Evolutionary conservation across 2,888 invertebrate genomes (phyloP).

Genomic region (Nebria salina): DNA sequence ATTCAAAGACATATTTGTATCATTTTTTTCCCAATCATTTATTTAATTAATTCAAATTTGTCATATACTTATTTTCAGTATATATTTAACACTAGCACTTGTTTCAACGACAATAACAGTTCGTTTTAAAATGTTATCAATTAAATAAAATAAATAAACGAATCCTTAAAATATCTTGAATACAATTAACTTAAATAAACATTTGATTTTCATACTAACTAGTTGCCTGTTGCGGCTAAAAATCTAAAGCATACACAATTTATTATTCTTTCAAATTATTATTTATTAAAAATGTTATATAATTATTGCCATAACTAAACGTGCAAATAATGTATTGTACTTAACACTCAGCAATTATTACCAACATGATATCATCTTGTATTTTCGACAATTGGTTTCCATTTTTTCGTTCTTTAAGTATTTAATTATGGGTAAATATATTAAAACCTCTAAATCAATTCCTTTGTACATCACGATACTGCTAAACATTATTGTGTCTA

Average conservation of each 20-base stretch:
- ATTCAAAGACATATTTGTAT: no score
- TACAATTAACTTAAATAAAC: no score
- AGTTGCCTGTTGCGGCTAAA: no score
- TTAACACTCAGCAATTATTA: conserved; percentile 9
- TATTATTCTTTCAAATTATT: background rate
- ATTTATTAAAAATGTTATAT: background rate
- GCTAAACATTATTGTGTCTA: conserved; percentile 30
- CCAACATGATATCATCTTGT: conserved; percentile 36
- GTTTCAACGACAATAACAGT: no score
- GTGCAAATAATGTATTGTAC: background rate
- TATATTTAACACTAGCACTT: no score
- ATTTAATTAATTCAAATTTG: no score
- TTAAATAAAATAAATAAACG: no score
- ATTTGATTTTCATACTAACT: no score
- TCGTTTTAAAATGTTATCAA: no score
- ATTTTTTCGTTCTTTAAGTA: conserved; percentile 18
- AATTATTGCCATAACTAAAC: background rate
- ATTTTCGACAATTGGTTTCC: conserved; percentile 26
- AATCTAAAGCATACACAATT: background rate
- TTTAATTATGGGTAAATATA: conserved; percentile 34
- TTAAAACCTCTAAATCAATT: conserved; percentile 27
- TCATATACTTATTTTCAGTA: no score
- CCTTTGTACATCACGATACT: conserved; percentile 21
- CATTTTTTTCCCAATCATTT: no score
- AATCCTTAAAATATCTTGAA: no score